Evolutionary conservation across 2,888 invertebrate species (phyloP).

Genomic region (Caenorhabditis drosophilae): DNA sequence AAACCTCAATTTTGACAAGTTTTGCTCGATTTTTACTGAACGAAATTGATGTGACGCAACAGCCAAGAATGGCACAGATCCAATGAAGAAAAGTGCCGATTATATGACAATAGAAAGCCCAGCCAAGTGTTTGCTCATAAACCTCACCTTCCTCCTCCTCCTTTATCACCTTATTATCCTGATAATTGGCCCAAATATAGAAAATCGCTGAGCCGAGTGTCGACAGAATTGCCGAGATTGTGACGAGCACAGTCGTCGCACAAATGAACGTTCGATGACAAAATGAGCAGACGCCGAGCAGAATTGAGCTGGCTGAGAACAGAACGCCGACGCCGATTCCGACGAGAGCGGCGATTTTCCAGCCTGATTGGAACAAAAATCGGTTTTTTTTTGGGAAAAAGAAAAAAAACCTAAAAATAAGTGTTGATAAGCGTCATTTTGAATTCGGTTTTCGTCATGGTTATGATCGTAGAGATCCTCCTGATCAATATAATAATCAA

Average conservation of each 20-base stretch:
- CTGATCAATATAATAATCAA: constrained; percentile 68
- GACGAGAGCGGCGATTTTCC: constrained; percentile 65
- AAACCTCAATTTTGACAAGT: constrained; percentile 65
- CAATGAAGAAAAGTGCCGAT: constrained; percentile 55
- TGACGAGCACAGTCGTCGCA: constrained; percentile 58
- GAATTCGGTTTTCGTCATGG: constrained; percentile 67
- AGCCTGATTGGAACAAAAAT: constrained; percentile 40
- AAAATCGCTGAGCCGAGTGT: constrained; percentile 57
- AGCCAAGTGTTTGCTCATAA: constrained; percentile 68
- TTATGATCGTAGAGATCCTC: constrained; percentile 68
- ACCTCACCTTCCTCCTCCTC: constrained; percentile 63
- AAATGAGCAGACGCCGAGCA: constrained; percentile 52
- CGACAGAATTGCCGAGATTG: constrained; percentile 56
- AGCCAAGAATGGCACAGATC: constrained; percentile 60
- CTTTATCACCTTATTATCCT: constrained; percentile 67
- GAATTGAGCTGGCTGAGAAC: constrained; percentile 43
- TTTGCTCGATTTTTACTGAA: constrained; percentile 52
- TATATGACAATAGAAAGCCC: constrained; percentile 64
- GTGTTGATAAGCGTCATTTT: constrained; percentile 68
- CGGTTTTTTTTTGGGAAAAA: neutral
- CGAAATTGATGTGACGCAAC: constrained; percentile 59
- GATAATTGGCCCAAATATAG: constrained; percentile 65
- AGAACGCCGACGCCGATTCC: constrained; percentile 57
- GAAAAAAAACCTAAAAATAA: constrained; percentile 61
- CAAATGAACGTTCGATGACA: constrained; percentile 55